Conservation (phyloP, 2,888 invertebrate genomes). For the Dasypolia templi region DNA sequence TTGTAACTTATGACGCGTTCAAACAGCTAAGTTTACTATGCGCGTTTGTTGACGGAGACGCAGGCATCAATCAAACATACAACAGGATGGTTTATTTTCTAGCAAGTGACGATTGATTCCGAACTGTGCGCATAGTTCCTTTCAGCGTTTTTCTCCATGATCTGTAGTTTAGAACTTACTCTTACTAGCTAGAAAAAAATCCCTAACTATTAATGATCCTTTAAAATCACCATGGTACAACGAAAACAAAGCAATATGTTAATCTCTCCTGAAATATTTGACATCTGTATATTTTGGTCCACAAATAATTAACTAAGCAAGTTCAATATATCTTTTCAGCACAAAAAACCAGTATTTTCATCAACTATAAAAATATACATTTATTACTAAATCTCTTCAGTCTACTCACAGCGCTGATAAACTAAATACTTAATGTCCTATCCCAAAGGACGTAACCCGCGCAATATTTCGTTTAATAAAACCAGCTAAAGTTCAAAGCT, state of each 20-base stretch:
- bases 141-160: not conserved
- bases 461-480: not conserved
- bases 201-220: no score
- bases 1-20: not conserved
- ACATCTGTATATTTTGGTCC: not conserved
- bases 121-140: not conserved
- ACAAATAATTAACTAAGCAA: not conserved
- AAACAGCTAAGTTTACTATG: not conserved
- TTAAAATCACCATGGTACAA: no score
- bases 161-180: not conserved
- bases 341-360: not conserved
- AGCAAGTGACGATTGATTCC: not conserved
- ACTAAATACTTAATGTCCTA: not conserved
- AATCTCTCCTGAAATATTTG: not conserved
- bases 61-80: not conserved
- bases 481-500: conserved; percentile 2
- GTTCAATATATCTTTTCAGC: not conserved
- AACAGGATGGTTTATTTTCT: not conserved
- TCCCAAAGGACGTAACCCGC: not conserved
- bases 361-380: no score
- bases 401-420: not conserved
- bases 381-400: no score
- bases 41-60: no score
- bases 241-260: not conserved
- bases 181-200: no score